Evolutionary conservation across 2,113 vertebrate species (phyloP).

Genomic region (Panurus biarmicus): DNA sequence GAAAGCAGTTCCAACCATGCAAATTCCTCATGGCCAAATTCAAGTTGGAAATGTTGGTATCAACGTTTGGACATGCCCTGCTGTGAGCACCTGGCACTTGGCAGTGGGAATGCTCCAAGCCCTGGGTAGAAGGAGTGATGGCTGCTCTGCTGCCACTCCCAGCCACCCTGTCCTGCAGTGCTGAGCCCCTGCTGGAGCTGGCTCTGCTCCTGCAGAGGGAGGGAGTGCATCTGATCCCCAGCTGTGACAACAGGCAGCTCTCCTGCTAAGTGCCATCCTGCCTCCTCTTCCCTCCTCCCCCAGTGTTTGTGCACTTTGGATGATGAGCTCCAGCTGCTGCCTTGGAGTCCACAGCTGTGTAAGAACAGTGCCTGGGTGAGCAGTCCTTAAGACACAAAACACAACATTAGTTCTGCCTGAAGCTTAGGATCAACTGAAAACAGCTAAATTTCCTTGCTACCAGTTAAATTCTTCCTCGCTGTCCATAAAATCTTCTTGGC

Average conservation of each 20-base stretch:
- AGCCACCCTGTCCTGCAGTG: neutral
- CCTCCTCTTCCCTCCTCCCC: neutral
- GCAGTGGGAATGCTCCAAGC: neutral
- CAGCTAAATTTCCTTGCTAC: neutral
- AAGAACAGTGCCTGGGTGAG: neutral
- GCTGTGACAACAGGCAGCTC: neutral
- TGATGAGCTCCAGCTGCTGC: neutral
- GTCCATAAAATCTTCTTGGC: neutral
- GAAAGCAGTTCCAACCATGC: neutral
- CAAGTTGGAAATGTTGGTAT: neutral
- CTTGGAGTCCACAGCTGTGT: neutral
- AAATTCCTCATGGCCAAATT: neutral
- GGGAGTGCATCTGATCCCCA: neutral
- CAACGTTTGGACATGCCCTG: accelerated
- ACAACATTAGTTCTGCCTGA: neutral
- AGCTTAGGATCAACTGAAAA: neutral
- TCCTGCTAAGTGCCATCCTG: neutral
- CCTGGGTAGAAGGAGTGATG: neutral
- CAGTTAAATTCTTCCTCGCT: neutral
- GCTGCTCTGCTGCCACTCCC: neutral
- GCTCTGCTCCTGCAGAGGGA: neutral
- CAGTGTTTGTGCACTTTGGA: neutral
- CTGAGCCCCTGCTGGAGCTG: neutral
- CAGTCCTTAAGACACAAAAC: neutral
- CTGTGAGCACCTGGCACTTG: neutral